Evolutionary conservation across 2,888 invertebrate genomes (phyloP).

Genomic region (Pachymerium ferrugineum): DNA sequence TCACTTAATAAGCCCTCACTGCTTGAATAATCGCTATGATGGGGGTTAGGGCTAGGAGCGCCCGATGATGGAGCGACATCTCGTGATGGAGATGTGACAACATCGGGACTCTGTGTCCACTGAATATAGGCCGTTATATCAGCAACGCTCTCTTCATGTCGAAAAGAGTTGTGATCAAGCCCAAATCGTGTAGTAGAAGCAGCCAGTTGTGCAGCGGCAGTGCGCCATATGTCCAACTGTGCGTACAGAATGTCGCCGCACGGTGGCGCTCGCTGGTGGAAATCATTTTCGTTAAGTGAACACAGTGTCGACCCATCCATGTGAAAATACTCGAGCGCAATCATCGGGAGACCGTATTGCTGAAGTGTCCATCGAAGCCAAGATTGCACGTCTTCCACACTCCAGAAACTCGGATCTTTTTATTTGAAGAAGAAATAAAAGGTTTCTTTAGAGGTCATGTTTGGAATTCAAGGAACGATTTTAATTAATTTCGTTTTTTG

Average conservation of each 20-base stretch:
- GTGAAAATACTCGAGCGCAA: slow-evolving; percentile 62
- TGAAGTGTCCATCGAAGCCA: slow-evolving; percentile 84
- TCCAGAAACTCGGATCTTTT: slow-evolving; percentile 84
- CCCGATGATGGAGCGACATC: slow-evolving; percentile 1
- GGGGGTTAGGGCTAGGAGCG: slow-evolving; percentile 1
- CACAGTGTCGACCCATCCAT: slow-evolving; percentile 73
- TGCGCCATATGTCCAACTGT: slow-evolving; percentile 84
- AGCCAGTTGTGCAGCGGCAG: background rate
- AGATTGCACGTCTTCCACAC: slow-evolving; percentile 71
- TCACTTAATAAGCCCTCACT: slow-evolving; percentile 40
- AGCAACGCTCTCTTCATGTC: slow-evolving; percentile 40
- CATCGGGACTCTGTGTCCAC: background rate
- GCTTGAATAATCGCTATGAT: slow-evolving; percentile 39
- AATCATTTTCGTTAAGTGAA: slow-evolving; percentile 75
- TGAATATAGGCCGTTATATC: slow-evolving; percentile 39
- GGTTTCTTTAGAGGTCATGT: background rate
- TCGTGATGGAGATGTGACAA: background rate
- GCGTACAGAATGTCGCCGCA: slow-evolving; percentile 78
- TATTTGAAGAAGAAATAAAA: slow-evolving; percentile 20
- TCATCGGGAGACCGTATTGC: slow-evolving; percentile 69
- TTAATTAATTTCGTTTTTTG: background rate
- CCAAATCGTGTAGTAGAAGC: background rate
- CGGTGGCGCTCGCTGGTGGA: slow-evolving; percentile 73
- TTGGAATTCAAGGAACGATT: too few relatives aligned
- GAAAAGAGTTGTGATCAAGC: slow-evolving; percentile 34